phyloP scores from a whole-genome alignment of 2,888 invertebrate genomes.

The Harpalus rubripes region DNA sequence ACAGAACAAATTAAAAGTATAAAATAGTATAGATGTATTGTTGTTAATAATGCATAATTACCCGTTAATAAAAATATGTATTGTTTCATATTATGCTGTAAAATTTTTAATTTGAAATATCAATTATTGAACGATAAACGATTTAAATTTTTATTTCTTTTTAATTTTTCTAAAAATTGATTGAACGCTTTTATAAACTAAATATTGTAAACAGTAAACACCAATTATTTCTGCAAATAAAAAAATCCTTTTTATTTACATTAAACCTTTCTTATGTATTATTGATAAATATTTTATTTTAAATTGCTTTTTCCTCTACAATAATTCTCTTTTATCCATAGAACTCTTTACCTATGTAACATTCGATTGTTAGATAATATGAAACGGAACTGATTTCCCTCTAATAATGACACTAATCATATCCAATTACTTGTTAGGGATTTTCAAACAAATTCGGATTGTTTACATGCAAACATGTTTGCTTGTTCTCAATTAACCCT shows the following conservation, averaged over 20 bases:
- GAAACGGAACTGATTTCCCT: neutral
- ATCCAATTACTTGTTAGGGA: neutral
- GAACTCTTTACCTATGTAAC: neutral
- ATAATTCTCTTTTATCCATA: neutral
- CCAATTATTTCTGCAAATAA: conserved; percentile 19
- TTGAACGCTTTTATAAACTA: neutral
- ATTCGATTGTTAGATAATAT: neutral
- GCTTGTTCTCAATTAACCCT: conserved; percentile 20
- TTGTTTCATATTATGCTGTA: no score
- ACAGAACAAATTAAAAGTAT: neutral
- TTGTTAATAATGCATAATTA: no score
- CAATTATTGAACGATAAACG: no score
- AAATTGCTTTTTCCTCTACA: neutral
- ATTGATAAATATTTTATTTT: conserved; percentile 1
- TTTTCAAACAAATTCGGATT: neutral
- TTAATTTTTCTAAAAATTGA: neutral
- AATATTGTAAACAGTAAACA: conserved; percentile 16
- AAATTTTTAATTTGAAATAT: no score
- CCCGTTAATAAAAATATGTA: no score
- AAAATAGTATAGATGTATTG: no score
- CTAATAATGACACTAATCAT: neutral
- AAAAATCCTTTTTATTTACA: neutral
- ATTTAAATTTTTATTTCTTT: neutral
- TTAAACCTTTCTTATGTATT: neutral
- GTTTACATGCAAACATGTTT: conserved; percentile 13